phyloP scores from a whole-genome alignment of 2,113 vertebrate genomes.

The Oxyruncus cristatus region DNA sequence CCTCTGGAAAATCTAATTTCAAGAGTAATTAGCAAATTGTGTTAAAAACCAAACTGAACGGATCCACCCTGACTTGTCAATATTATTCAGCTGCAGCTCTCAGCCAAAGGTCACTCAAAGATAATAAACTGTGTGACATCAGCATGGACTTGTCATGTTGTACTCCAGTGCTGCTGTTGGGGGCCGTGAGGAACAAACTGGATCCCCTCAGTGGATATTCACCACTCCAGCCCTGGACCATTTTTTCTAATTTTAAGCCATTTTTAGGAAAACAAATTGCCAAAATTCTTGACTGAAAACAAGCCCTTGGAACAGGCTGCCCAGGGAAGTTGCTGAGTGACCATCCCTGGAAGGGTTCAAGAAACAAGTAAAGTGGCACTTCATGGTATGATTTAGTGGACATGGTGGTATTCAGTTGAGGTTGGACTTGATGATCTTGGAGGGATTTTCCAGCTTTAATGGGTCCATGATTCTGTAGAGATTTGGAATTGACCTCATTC shows the following conservation, averaged over 20 bases:
- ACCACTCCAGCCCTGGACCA: background rate
- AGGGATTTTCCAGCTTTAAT: background rate
- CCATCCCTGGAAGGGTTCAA: background rate
- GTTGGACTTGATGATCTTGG: background rate
- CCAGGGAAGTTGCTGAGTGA: too few relatives aligned
- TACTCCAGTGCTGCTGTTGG: background rate
- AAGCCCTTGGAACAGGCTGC: background rate
- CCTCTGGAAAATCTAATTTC: slow-evolving; percentile 33
- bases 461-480: background rate
- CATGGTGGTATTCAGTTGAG: background rate
- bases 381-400: background rate
- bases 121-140: background rate
- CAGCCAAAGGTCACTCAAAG: slow-evolving; percentile 27
- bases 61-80: slow-evolving; percentile 12
- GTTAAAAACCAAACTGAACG: slow-evolving; percentile 48
- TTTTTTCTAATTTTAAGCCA: background rate
- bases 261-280: background rate
- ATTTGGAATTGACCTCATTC: background rate
- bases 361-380: background rate
- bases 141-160: background rate
- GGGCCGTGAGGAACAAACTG: background rate
- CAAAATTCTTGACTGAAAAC: background rate
- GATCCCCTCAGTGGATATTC: background rate
- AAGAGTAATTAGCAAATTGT: slow-evolving; percentile 55
- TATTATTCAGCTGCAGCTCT: slow-evolving; percentile 14